Conservation (phyloP, 2,113 vertebrate genomes). For the Neodon shergylaensis region DNA sequence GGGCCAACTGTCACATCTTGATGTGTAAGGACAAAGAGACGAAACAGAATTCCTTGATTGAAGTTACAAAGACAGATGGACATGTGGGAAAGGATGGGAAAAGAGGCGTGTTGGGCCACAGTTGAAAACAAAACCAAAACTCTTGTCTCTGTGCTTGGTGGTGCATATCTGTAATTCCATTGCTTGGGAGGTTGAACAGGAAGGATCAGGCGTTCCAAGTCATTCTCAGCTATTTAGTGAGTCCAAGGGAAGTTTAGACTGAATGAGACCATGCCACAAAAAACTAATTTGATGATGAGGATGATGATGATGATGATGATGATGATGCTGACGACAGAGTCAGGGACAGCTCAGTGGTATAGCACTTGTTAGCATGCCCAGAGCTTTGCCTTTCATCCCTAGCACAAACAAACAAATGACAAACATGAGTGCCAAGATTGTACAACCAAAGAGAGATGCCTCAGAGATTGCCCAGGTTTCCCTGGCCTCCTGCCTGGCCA, state of each 20-base stretch:
- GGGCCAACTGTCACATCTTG: neutral
- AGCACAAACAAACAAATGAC: neutral
- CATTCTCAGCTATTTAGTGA: neutral
- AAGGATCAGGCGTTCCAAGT: neutral
- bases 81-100: neutral
- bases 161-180: neutral
- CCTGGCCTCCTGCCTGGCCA: neutral
- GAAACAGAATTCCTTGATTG: neutral
- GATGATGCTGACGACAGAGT: neutral
- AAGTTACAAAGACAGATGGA: neutral
- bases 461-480: neutral
- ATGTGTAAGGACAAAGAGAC: neutral
- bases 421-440: neutral
- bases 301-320: too few species aligned
- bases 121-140: neutral
- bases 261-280: neutral
- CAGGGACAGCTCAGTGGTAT: neutral
- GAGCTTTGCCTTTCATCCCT: neutral
- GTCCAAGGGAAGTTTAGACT: neutral
- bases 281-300: neutral
- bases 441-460: neutral
- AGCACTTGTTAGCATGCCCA: neutral
- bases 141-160: neutral
- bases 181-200: neutral
- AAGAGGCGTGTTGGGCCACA: neutral